These are phyloP conservation scores for Charina bottae DNA, from an alignment of 2,113 vertebrate genomes.

Conservation along the genomic window DNA sequence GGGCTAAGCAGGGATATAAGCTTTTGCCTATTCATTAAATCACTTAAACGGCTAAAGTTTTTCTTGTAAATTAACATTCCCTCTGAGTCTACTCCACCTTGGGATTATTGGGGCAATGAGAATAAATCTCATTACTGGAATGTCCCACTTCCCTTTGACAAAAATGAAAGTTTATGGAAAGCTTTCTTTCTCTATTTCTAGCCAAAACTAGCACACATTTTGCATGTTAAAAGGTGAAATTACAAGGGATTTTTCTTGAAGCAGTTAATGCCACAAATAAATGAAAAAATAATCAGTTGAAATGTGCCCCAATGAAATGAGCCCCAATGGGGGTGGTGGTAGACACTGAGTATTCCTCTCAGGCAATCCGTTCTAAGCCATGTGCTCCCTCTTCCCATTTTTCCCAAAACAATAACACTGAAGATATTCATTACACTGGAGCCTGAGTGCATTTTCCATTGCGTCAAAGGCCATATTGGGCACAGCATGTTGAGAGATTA, in stretches of 20 bases:
- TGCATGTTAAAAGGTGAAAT: not conserved
- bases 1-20: not conserved
- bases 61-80: slow-evolving; percentile 8
- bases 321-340: not conserved
- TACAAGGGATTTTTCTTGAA: not conserved
- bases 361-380: not conserved
- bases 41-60: not conserved
- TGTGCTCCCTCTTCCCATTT: not conserved
- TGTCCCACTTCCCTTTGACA: not conserved
- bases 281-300: not conserved
- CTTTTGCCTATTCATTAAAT: slow-evolving; percentile 8
- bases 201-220: not conserved
- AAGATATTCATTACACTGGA: not conserved
- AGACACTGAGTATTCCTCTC: not conserved
- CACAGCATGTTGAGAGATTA: not conserved
- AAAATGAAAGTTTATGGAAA: slow-evolving; percentile 8
- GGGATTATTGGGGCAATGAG: not conserved
- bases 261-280: not conserved
- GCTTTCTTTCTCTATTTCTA: not conserved
- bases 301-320: not conserved
- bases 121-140: not conserved
- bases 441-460: not conserved
- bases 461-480: not conserved
- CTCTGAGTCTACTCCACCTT: not conserved
- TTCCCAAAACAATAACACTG: not conserved